A percentile compares a stretch with the other conserved stretches of the same genome.
phyloP scores from a whole-genome alignment of 2,113 vertebrate genomes.

The Struthidea cinerea region DNA sequence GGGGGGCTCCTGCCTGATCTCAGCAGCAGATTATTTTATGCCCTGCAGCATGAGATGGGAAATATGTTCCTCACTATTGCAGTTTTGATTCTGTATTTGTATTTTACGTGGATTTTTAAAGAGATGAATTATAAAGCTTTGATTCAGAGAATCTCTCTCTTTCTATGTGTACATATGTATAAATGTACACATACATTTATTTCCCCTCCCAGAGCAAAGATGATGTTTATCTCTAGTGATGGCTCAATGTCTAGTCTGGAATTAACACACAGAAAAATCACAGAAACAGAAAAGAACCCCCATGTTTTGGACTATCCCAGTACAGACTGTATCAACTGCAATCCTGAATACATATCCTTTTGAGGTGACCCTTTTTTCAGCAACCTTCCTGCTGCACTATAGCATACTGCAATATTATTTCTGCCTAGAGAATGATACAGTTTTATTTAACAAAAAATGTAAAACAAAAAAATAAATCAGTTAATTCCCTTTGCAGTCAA shows the following conservation, averaged over 20 bases:
- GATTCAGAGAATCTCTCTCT: background rate
- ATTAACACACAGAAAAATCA: background rate
- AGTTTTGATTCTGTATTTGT: background rate
- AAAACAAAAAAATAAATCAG: background rate
- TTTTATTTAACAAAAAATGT: background rate
- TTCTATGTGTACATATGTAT: background rate
- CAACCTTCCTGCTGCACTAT: background rate
- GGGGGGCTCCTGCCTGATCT: conserved; percentile 12
- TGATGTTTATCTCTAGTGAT: background rate
- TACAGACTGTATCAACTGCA: background rate
- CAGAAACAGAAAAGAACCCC: background rate
- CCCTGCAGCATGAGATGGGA: conserved; percentile 18
- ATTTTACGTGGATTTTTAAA: conserved; percentile 35
- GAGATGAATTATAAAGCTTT: background rate
- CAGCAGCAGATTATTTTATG: conserved; percentile 47
- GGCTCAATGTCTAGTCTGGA: background rate
- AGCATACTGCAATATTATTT: background rate
- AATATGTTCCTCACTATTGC: background rate
- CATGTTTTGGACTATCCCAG: background rate
- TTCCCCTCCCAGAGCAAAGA: background rate
- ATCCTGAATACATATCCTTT: background rate
- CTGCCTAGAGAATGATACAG: background rate
- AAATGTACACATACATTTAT: background rate
- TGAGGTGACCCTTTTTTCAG: background rate
- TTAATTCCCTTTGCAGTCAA: background rate